phyloP scores from a whole-genome alignment of 2,113 vertebrate species.

The Cnemophilus loriae region DNA sequence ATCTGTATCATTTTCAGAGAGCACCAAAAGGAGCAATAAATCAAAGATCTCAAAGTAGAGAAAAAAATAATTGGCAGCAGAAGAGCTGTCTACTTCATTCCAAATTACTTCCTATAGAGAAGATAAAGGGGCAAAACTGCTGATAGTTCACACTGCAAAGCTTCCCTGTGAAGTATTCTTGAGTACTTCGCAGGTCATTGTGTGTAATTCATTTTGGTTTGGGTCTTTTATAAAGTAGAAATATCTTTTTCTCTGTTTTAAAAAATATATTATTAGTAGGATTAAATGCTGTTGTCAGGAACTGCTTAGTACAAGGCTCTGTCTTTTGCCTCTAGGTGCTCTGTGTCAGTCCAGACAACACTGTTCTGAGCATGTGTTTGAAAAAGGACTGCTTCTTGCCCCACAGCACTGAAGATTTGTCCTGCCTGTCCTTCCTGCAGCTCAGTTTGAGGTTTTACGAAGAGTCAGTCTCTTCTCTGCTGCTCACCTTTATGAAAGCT shows the following conservation, averaged over 20 bases:
- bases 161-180: not conserved
- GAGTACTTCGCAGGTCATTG: not conserved
- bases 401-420: not conserved
- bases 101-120: not conserved
- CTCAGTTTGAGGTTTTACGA: not conserved
- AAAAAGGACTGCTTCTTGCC: not conserved
- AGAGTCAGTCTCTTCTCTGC: not conserved
- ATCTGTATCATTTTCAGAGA: not conserved
- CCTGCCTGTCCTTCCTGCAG: not conserved
- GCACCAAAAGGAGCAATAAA: not conserved
- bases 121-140: not conserved
- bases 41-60: not conserved
- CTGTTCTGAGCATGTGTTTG: not conserved
- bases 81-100: not conserved
- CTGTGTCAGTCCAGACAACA: not conserved
- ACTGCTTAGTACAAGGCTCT: not conserved
- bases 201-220: not conserved
- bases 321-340: not conserved
- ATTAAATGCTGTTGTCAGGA: not conserved
- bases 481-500: not conserved
- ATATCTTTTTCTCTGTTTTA: not conserved
- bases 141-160: not conserved
- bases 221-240: not conserved
- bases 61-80: constrained; percentile 14
- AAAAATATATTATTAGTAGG: not conserved